These are phyloP conservation scores for Epizoanthus scotinus DNA, from an alignment of 92 coral and sea anemone species.

Conservation along the genomic window DNA sequence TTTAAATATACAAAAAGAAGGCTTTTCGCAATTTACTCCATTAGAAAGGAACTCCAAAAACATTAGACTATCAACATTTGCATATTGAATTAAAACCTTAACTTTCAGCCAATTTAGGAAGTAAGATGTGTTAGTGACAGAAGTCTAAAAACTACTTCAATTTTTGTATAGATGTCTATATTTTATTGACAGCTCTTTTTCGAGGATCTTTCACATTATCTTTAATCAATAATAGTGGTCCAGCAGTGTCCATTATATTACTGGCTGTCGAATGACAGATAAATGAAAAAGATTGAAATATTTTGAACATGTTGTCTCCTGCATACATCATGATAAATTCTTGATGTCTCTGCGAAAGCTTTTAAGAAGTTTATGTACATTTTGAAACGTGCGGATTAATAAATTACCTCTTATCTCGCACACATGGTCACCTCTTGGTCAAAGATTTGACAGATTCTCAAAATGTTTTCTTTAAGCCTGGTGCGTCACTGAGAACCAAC, in stretches of 20 bases:
- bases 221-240: neutral
- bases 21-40: constrained; percentile 19
- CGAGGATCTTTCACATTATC: neutral
- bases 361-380: constrained; percentile 37
- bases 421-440: constrained; percentile 28
- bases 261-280: constrained; percentile 5
- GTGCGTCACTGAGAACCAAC: constrained; percentile 25
- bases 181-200: neutral
- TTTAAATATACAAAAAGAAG: too few relatives aligned
- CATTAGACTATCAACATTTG: neutral
- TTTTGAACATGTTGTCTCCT: constrained; percentile 3
- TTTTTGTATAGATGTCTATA: constrained; percentile 4
- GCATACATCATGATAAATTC: constrained; percentile 5
- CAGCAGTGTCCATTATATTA: constrained; percentile 1
- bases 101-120: neutral
- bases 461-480: neutral
- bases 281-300: neutral
- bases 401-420: constrained; percentile 34
- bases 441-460: constrained; percentile 23
- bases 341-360: constrained; percentile 17
- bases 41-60: neutral
- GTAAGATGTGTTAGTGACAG: neutral
- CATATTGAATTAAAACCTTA: constrained; percentile 28
- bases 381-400: constrained; percentile 3
- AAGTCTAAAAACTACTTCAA: constrained; percentile 7